Evolutionary conservation across 1,140 invertebrate genomes (phyloP).

Genomic region (Leptestheria dahalacensis): DNA sequence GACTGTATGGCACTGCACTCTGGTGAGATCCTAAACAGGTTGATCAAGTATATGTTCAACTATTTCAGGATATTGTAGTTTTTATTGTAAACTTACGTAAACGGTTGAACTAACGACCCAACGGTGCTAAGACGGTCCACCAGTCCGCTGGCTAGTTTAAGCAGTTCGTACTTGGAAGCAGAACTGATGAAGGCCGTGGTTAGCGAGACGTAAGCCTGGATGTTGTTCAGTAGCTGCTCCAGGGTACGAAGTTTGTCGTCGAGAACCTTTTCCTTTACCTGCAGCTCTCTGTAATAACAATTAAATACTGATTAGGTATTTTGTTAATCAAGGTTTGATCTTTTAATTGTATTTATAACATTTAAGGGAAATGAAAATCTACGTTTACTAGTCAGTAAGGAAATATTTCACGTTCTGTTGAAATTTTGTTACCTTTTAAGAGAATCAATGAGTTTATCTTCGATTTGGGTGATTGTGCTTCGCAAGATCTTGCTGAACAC

Average conservation of each 20-base stretch:
- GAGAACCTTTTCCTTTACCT: conserved; percentile 13
- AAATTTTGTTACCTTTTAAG: conserved; percentile 11
- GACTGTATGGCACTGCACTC: conserved; percentile 41
- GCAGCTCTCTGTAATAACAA: conserved; percentile 8
- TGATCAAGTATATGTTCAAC: too few relatives aligned
- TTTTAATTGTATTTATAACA: too few relatives aligned
- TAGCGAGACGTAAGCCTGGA: conserved; percentile 41
- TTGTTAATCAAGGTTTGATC: too few relatives aligned
- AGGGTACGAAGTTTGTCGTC: conserved; percentile 12
- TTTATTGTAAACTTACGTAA: conserved; percentile 30
- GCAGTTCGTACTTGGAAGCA: conserved; percentile 52
- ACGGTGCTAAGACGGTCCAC: conserved; percentile 45
- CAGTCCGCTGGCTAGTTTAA: conserved; percentile 48
- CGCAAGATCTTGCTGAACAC: conserved; percentile 14
- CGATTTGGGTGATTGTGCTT: conserved; percentile 6
- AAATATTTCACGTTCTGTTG: too few relatives aligned
- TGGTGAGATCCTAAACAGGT: background rate
- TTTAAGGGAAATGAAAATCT: too few relatives aligned
- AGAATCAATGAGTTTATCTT: conserved; percentile 11
- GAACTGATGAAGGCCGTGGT: conserved; percentile 48
- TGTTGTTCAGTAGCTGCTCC: conserved; percentile 5
- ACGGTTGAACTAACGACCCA: conserved; percentile 46
- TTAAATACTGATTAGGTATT: too few relatives aligned
- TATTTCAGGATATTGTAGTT: background rate
- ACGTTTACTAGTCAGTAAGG: too few relatives aligned